phyloP scores from a whole-genome alignment of 2,113 vertebrate species.

The Corythaeola cristata region DNA sequence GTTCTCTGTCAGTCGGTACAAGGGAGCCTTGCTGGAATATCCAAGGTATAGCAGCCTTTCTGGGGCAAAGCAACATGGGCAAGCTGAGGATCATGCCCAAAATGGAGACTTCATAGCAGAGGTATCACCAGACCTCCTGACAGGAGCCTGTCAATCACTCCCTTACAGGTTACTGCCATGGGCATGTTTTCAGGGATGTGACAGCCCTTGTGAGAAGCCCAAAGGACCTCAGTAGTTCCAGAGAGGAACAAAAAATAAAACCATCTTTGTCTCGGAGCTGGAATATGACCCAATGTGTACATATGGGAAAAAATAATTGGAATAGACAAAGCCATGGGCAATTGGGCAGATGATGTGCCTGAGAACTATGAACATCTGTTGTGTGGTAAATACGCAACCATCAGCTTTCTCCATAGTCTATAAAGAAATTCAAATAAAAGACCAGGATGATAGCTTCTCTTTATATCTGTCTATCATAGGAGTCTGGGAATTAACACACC shows the following conservation, averaged over 20 bases:
- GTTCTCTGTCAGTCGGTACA: background rate
- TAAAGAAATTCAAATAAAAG: conserved; percentile 34
- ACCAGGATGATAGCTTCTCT: background rate
- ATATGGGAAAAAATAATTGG: conserved; percentile 51
- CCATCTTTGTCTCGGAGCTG: background rate
- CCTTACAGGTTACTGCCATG: background rate
- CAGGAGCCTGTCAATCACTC: background rate
- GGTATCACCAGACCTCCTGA: background rate
- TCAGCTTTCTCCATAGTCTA: conserved; percentile 39
- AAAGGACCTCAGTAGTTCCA: background rate
- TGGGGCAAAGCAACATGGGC: background rate
- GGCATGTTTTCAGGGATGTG: background rate
- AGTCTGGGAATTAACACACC: background rate
- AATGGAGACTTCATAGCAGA: background rate
- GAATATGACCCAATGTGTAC: background rate
- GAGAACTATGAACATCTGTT: conserved; percentile 57
- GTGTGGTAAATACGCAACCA: conserved; percentile 38
- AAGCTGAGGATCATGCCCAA: background rate
- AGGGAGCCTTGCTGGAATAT: background rate
- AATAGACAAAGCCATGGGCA: conserved; percentile 60
- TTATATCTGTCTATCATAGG: background rate
- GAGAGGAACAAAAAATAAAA: background rate
- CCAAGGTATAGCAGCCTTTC: background rate
- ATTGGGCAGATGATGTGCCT: conserved; percentile 60
- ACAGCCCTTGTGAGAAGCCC: background rate